A percentile compares a stretch with the other conserved stretches of the same genome.
Evolutionary conservation across 2,888 invertebrate genomes (phyloP).

Genomic region (Habroteleia sp.): DNA sequence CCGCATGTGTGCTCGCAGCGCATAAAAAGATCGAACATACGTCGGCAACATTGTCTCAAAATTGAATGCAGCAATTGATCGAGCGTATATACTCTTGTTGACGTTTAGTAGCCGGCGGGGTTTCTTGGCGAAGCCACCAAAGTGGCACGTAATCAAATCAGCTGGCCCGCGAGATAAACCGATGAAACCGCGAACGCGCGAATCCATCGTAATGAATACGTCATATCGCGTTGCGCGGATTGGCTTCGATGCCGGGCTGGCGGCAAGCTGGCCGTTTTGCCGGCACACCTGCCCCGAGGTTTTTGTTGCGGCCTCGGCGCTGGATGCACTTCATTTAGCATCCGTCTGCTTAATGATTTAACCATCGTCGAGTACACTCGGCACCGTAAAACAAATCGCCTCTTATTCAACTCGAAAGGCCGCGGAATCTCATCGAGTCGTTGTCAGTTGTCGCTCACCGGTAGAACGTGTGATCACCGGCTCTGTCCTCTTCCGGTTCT

Average conservation of each 20-base stretch:
- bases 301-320: constrained; percentile 64
- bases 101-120: constrained; percentile 36
- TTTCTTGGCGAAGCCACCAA: constrained; percentile 48
- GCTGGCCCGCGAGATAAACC: constrained; percentile 39
- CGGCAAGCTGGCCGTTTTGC: constrained; percentile 18
- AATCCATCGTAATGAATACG: constrained; percentile 37
- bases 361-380: constrained; percentile 58
- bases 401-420: constrained; percentile 45
- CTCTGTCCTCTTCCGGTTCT: constrained; percentile 1
- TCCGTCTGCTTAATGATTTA: constrained; percentile 65
- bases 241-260: constrained; percentile 42
- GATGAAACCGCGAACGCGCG: constrained; percentile 12
- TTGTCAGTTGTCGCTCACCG: constrained; percentile 59
- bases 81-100: constrained; percentile 23
- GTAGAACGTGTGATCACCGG: constrained; percentile 27
- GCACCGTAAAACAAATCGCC: constrained; percentile 64
- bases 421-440: constrained; percentile 55
- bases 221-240: constrained; percentile 50
- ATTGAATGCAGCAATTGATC: constrained; percentile 35
- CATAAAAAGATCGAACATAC: neutral
- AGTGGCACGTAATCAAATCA: constrained; percentile 52
- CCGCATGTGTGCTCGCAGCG: too few relatives aligned
- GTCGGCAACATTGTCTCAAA: constrained; percentile 25
- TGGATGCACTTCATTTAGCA: constrained; percentile 67
- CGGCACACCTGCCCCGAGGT: constrained; percentile 63